Percentiles rank a stretch among this genome's conserved stretches.
phyloP scores from a whole-genome alignment of 2,888 invertebrate genomes.

The Ectemnius lituratus region DNA sequence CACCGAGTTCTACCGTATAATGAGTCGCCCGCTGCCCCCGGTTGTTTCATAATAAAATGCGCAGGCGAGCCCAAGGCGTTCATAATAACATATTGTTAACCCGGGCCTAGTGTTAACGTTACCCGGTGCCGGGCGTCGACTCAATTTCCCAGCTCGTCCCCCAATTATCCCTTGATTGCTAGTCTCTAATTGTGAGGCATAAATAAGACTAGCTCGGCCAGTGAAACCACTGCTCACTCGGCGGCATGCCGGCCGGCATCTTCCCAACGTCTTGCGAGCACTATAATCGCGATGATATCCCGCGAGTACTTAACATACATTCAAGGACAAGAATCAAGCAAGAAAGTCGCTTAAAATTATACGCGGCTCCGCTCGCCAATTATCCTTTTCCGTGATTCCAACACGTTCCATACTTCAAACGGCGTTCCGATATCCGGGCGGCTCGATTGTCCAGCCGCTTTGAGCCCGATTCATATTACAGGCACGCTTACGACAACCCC shows the following conservation, averaged over 20 bases:
- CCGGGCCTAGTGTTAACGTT: constrained; percentile 5
- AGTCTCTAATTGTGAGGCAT: neutral
- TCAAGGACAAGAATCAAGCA: neutral
- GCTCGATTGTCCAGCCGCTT: neutral
- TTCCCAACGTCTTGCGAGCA: neutral
- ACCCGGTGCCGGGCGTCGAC: neutral
- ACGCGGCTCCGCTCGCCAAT: constrained; percentile 18
- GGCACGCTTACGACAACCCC: neutral
- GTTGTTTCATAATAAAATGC: constrained; percentile 11
- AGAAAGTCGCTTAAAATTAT: constrained; percentile 14
- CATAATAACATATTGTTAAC: constrained; percentile 24
- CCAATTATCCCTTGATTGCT: constrained; percentile 20
- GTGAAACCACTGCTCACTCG: too few species aligned
- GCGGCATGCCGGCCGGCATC: too few species aligned
- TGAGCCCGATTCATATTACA: too few species aligned
- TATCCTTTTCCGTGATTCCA: constrained; percentile 28
- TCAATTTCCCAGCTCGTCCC: constrained; percentile 11
- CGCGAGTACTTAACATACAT: constrained; percentile 10
- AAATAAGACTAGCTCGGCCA: constrained; percentile 29
- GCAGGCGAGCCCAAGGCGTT: neutral
- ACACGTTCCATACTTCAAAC: constrained; percentile 1
- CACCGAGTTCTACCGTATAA: constrained; percentile 7
- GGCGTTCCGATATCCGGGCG: neutral
- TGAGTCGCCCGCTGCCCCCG: neutral
- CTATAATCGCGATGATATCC: constrained; percentile 33